These are phyloP conservation scores for Aspidoscelis tigris DNA, from an alignment of 2,113 vertebrate genomes.

Conservation along the genomic window DNA sequence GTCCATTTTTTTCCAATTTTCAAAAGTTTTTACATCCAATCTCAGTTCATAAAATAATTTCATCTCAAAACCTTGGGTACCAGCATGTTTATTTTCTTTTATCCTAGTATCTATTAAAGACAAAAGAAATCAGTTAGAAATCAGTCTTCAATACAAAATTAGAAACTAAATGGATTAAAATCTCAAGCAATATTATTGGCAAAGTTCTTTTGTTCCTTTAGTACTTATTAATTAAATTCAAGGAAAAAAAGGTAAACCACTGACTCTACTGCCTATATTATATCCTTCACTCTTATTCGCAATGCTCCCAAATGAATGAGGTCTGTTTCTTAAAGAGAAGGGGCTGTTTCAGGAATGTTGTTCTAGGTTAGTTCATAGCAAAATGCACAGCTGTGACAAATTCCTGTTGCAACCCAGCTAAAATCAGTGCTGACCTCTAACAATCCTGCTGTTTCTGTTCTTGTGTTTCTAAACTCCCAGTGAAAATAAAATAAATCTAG, in stretches of 20 bases:
- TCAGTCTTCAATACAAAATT: not conserved
- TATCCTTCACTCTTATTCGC: too few species aligned
- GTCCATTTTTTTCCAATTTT: constrained; percentile 68
- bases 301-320: not conserved
- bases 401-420: not conserved
- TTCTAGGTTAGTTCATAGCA: not conserved
- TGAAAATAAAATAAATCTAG: not conserved
- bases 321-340: not conserved
- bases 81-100: constrained; percentile 68
- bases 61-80: constrained; percentile 71
- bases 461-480: not conserved
- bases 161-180: not conserved
- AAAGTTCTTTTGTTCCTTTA: not conserved
- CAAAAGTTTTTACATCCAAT: constrained; percentile 76
- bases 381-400: not conserved
- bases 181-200: not conserved
- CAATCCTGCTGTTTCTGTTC: not conserved
- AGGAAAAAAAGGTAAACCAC: not conserved
- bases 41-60: constrained; percentile 71
- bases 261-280: not conserved
- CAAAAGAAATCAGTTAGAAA: constrained; percentile 46
- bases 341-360: not conserved
- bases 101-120: constrained; percentile 79
- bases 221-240: not conserved
- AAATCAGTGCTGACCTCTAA: not conserved